Conservation (phyloP, 2,113 vertebrate genomes). For the Cariama cristata region DNA sequence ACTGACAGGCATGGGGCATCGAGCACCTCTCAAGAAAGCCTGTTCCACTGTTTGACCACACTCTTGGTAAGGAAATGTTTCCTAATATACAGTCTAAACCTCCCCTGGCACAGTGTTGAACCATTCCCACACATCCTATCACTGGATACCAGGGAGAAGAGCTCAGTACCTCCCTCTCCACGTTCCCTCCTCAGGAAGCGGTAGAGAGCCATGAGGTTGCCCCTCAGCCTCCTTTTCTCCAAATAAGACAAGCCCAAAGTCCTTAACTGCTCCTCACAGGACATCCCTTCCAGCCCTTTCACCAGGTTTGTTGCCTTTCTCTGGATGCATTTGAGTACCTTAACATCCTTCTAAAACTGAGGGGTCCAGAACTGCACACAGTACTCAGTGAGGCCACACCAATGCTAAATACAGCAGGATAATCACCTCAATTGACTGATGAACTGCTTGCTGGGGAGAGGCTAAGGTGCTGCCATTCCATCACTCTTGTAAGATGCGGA, state of each 20-base stretch:
- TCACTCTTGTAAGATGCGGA: neutral
- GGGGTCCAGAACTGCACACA: neutral
- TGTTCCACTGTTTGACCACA: neutral
- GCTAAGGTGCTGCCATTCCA: neutral
- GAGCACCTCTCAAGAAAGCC: neutral
- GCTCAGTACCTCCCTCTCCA: neutral
- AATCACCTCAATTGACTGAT: neutral
- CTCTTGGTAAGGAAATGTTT: neutral
- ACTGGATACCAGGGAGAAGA: neutral
- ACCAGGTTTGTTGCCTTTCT: neutral
- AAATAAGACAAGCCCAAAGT: neutral
- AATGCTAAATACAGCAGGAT: neutral
- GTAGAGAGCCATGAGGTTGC: neutral
- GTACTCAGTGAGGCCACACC: neutral
- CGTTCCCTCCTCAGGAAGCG: neutral
- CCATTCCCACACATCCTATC: rapidly evolving
- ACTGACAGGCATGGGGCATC: neutral
- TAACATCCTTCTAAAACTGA: neutral
- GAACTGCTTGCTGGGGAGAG: neutral
- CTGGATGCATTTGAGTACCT: neutral
- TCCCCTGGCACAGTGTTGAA: neutral
- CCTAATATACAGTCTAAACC: neutral
- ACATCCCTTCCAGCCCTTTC: neutral
- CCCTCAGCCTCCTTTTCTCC: neutral
- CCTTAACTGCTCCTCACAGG: neutral